Percentiles rank a stretch among this genome's conserved stretches.
Conservation (phyloP, 2,797 vertebrate species). For the Ctenosaura bakeri region DNA sequence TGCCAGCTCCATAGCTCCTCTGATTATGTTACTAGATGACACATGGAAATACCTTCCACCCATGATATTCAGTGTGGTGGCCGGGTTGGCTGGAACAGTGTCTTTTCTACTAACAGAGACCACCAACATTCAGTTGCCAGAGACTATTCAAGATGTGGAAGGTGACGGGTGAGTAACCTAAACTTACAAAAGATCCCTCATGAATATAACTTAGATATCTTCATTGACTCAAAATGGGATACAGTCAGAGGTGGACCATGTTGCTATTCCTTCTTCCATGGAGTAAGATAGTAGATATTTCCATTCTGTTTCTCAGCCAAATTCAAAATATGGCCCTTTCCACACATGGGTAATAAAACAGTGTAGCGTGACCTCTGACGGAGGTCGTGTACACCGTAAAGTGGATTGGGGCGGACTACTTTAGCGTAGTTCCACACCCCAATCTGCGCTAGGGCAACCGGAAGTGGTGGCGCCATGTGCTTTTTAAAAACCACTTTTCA, state of each 20-base stretch:
- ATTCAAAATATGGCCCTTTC: too few relatives aligned
- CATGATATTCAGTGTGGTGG: conserved; percentile 75
- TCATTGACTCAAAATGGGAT: not conserved
- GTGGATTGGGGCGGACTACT: too few relatives aligned
- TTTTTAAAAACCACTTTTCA: too few relatives aligned
- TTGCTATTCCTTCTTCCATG: not conserved
- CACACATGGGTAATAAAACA: too few relatives aligned
- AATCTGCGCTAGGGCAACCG: too few relatives aligned
- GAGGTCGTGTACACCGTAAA: too few relatives aligned
- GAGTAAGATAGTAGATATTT: not conserved
- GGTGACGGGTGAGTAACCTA: conserved; percentile 71
- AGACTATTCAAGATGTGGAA: conserved; percentile 88
- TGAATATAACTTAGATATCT: not conserved
- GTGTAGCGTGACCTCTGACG: too few relatives aligned
- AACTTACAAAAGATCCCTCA: not conserved
- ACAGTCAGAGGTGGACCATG: too few relatives aligned
- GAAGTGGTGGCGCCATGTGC: too few relatives aligned
- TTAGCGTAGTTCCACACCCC: too few relatives aligned
- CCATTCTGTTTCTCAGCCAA: not conserved
- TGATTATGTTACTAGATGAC: conserved; percentile 84
- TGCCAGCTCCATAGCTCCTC: conserved; percentile 86
- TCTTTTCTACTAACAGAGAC: conserved; percentile 85
- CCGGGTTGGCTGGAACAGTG: conserved; percentile 76
- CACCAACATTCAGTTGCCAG: conserved; percentile 79
- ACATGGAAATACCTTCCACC: conserved; percentile 84